A percentile compares a stretch with the other conserved stretches of the same genome.
These are phyloP conservation scores for Paragorgia papillata DNA, from an alignment of 92 coral and sea anemone genomes.

Conservation along the genomic window DNA sequence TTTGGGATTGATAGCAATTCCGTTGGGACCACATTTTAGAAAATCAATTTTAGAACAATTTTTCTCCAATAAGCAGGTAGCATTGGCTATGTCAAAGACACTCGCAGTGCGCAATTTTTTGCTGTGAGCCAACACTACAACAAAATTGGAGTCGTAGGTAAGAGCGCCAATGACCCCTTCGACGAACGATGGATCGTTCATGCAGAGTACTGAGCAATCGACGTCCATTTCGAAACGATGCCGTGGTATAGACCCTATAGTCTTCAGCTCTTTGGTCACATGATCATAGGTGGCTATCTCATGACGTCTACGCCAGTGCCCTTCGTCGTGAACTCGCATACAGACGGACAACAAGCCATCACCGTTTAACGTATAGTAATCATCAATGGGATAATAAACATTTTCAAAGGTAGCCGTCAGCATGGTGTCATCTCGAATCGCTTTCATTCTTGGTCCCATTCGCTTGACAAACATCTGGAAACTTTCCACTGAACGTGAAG, in stretches of 20 bases:
- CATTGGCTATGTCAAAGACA: conserved; percentile 22
- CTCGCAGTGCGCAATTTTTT: conserved; percentile 8
- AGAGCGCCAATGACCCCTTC: conserved; percentile 37
- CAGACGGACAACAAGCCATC: conserved; percentile 41
- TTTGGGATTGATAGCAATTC: conserved; percentile 6
- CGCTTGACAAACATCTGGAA: background rate
- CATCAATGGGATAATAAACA: background rate
- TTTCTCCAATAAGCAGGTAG: conserved; percentile 16
- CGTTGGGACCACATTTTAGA: conserved; percentile 5
- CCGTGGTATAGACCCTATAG: conserved; percentile 25
- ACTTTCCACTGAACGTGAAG: conserved; percentile 17
- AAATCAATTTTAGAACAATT: conserved; percentile 2
- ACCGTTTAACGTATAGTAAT: conserved; percentile 21
- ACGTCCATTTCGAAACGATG: conserved; percentile 9
- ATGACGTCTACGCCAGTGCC: background rate
- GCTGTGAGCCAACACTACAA: conserved; percentile 35
- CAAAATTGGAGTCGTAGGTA: conserved; percentile 14
- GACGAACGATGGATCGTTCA: conserved; percentile 18
- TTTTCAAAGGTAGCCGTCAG: background rate
- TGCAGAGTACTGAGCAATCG: conserved; percentile 3
- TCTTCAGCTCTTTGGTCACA: conserved; percentile 21
- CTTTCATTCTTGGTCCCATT: conserved; percentile 12
- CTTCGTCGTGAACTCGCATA: conserved; percentile 20
- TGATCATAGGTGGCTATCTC: conserved; percentile 30
- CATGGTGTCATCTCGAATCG: background rate